Percentiles rank a stretch among this genome's conserved stretches.
phyloP scores from a whole-genome alignment of 2,888 invertebrate species.

The Phorcus lineatus region DNA sequence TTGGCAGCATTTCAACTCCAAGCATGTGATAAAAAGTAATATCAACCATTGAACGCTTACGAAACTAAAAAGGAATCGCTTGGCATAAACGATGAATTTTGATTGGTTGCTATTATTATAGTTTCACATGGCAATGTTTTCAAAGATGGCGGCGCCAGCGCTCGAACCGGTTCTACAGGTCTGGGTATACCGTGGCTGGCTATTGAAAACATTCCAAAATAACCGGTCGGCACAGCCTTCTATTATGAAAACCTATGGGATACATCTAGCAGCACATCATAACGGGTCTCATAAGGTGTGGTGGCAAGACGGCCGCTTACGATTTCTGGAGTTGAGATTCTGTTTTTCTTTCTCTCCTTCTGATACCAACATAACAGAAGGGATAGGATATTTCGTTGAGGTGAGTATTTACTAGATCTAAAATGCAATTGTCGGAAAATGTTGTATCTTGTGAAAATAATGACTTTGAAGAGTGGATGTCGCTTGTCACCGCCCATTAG shows the following conservation, averaged over 20 bases:
- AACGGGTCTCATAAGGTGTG: slow-evolving; percentile 39
- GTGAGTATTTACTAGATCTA: background rate
- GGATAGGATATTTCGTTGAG: background rate
- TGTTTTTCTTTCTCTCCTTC: slow-evolving; percentile 1
- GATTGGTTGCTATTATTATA: slow-evolving; percentile 43
- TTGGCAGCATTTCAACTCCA: no score
- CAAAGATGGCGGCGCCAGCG: slow-evolving; percentile 38
- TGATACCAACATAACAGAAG: background rate
- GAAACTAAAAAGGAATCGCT: background rate
- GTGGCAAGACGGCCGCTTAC: slow-evolving; percentile 32
- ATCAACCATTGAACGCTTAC: no score
- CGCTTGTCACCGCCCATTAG: no score
- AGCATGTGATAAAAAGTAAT: no score
- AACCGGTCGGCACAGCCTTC: slow-evolving; percentile 34
- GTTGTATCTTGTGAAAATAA: no score
- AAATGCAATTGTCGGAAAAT: no score
- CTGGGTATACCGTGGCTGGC: slow-evolving; percentile 23
- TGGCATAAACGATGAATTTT: background rate
- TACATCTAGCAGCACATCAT: slow-evolving; percentile 28
- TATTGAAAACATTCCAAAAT: slow-evolving; percentile 38
- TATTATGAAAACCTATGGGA: slow-evolving; percentile 37
- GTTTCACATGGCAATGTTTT: slow-evolving; percentile 40
- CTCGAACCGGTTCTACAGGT: slow-evolving; percentile 47
- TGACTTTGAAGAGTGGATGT: no score
- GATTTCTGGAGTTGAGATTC: background rate